Evolutionary conservation across 2,888 invertebrate genomes (phyloP), one percentile per base, ranked within the genome.

Genomic region (Fragum fragum): DNA sequence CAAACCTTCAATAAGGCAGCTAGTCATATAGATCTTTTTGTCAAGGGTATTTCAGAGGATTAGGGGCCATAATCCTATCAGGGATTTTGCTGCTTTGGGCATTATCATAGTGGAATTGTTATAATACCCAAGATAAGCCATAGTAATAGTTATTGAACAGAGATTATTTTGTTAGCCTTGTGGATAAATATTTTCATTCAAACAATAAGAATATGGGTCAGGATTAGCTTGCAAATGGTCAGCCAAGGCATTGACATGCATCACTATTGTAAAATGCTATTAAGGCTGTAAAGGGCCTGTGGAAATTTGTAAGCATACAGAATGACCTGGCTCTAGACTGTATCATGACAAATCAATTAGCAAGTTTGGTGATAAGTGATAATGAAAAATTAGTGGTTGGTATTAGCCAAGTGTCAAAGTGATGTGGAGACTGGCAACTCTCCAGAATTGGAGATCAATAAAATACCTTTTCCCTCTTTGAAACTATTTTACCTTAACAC

Each of bases 261-360:
- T n/a, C n/a, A n/a, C n/a, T n/a, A n/a, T n/a, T n/a, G n/a, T n/a
- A n/a, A n/a, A n/a, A n/a, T n/a, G n/a, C n/a, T n/a, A n/a, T n/a
- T n/a, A n/a, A n/a, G n/a, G n/a, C n/a, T n/a, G n/a, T n/a, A n/a
- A n/a, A n/a, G n/a, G n/a, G n/a, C n/a, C n/a, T n/a, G n/a, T n/a
- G n/a, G n/a, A n/a, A n/a, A n/a, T n/a, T n/a, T n/a, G n/a, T n/a
- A n/a, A n/a, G n/a, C n/a, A n/a, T n/a, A n/a, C n/a, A n/a, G n/a
- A n/a, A n/a, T n/a, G n/a, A n/a, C n/a, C n/a, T n/a, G n/a, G n/a
- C n/a, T n/a, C n/a, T n/a, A n/a, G n/a, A n/a, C n/a, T n/a, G n/a
- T n/a, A 47, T 47, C n/a, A 1, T 66, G 66, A 23, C 66, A 66
- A 66, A 42, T 14, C 42, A 66, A 66, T 66, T 66, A 66, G 66